Base-by-base conservation (phyloP, 2,797 vertebrate species). In the Vultur gryphus region DNA sequence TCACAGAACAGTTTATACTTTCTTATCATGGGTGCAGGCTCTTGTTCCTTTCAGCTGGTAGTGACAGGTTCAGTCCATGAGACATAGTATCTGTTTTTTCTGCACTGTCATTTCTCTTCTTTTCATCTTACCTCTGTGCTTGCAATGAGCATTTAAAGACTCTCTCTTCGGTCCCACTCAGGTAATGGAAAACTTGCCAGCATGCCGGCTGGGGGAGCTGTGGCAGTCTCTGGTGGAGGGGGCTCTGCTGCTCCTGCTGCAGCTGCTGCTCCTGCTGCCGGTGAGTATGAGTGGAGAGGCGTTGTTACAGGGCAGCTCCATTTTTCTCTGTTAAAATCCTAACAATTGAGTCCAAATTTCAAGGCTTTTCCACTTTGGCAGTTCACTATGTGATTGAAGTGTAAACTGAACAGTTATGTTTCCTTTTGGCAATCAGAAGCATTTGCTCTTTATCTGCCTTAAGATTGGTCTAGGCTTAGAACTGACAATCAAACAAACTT, bases 171-270 rank as follows among this genome's bases (percentile, higher is more conserved):
- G 15, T 66, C 54, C 44, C 11, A 1, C 16, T 9, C 85, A 98
- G 98, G 98, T 28, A 98, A 98, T 5, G 97, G 98, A 49, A 98
- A 98, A 33, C 97, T 98, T 49, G 98, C 98, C 94, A 98, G 98
- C 37, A 97, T 98, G 90, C 98, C 98, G 0, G 95, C 97, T 2
- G 98, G 98, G 7, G 98, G 98, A 54, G 97, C 98, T 1, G 98
- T 98, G 24, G 96, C 98, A 0, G 97, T 97, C 8, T 93, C 98
- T 28, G 95, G 98, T 8, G 97, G 96, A 66, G 95, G 97, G 1
- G 98, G 98, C 29, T 92, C 98, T 29, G 97, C 98, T 29, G 98
- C 98, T 25, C 98, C 98, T 35, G 97, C 98, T 41, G 97, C 97
- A 2, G 94, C 97, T 13, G 92, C 98, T 10, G 96, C 98, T 67